Evolutionary conservation across 2,113 vertebrate genomes (phyloP).

Genomic region (Centropristis striata): DNA sequence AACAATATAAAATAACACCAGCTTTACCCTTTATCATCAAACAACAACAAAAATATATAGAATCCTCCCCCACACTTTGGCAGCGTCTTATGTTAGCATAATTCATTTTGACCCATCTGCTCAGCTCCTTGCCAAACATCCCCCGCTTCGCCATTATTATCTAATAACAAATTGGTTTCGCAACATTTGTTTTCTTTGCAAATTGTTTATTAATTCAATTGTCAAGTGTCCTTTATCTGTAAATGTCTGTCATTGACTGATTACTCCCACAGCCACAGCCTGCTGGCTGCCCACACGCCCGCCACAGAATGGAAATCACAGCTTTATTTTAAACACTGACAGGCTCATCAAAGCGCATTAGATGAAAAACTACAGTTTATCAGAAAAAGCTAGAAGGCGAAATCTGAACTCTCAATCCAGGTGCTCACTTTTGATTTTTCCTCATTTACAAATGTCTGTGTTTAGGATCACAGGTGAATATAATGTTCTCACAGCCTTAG

Average conservation of each 20-base stretch:
- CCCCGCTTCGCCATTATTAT: not conserved
- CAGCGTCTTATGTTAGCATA: not conserved
- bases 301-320: not conserved
- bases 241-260: not conserved
- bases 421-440: slow-evolving; percentile 32
- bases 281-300: not conserved
- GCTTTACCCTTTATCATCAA: not conserved
- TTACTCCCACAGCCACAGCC: slow-evolving; percentile 27
- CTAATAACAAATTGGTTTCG: slow-evolving; percentile 10
- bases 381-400: not conserved
- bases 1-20: not conserved
- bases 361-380: slow-evolving; percentile 11
- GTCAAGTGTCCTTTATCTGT: not conserved
- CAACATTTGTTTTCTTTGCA: slow-evolving; percentile 14
- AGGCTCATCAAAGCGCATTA: not conserved
- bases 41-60: not conserved
- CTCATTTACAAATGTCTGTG: slow-evolving; percentile 29
- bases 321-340: not conserved
- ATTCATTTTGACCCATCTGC: slow-evolving; percentile 4
- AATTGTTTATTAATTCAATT: slow-evolving; percentile 30
- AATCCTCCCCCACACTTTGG: not conserved
- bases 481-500: slow-evolving; percentile 28
- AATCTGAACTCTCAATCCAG: slow-evolving; percentile 59
- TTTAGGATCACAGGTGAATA: slow-evolving; percentile 4
- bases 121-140: not conserved